A percentile compares a stretch with the other conserved stretches of the same genome.
Conservation (phyloP, 2,888 invertebrate genomes). For the Morpho helenor region DNA sequence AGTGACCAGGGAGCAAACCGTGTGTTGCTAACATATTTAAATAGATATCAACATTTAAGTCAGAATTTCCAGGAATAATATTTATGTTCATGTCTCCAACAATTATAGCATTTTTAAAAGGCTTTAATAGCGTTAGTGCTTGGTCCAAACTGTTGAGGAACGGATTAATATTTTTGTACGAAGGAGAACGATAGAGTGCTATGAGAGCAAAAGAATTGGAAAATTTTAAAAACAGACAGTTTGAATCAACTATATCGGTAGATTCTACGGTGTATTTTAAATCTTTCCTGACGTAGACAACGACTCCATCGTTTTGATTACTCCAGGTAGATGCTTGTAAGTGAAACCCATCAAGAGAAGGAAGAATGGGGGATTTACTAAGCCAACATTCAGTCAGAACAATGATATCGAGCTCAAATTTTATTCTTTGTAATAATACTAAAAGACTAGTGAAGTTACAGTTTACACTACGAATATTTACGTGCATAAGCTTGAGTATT, state of each 20-base stretch:
- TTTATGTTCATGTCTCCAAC: slow-evolving; percentile 1
- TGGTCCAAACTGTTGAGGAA: not conserved
- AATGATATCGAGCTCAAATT: not conserved
- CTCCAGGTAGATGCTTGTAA: slow-evolving; percentile 1
- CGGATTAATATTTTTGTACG: not conserved
- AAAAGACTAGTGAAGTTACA: not conserved
- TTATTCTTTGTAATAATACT: not conserved
- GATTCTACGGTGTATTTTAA: not conserved
- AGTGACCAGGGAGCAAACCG: slow-evolving; percentile 16
- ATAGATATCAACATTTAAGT: slow-evolving; percentile 1
- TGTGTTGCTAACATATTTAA: slow-evolving; percentile 1
- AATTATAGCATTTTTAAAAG: not conserved
- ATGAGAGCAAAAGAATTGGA: not conserved
- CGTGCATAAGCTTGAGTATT: no score
- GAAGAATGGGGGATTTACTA: slow-evolving; percentile 17
- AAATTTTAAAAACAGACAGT: not conserved
- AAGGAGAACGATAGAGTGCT: not conserved
- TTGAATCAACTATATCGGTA: not conserved
- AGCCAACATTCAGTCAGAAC: slow-evolving; percentile 4
- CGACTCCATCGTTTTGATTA: not conserved
- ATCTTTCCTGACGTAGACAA: not conserved
- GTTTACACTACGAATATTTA: not conserved
- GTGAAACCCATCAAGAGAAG: slow-evolving; percentile 16
- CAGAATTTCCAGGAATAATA: not conserved
- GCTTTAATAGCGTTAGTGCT: not conserved